Percentiles rank a stretch among this genome's conserved stretches.
phyloP scores from a whole-genome alignment of 2,797 vertebrate genomes.

The Spinibarbus caldwelli region DNA sequence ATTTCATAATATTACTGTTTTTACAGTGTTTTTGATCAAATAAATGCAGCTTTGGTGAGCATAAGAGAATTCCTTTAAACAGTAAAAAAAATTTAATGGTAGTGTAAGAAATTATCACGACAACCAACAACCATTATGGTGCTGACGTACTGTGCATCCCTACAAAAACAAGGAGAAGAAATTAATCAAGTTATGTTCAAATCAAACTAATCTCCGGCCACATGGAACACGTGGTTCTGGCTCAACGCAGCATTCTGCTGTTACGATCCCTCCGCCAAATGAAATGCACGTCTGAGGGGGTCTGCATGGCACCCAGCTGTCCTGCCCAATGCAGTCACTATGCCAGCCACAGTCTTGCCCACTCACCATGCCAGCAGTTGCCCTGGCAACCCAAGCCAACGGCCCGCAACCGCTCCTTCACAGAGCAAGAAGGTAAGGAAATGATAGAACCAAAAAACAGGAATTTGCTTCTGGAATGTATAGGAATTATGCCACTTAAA shows the following conservation, averaged over 20 bases:
- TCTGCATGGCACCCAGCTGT: conserved; percentile 38
- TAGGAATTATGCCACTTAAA: neutral
- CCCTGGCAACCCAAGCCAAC: conserved; percentile 52
- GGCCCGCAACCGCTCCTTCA: conserved; percentile 5
- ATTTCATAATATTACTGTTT: too few relatives aligned
- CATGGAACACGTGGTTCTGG: conserved; percentile 22
- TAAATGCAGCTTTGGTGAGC: too few relatives aligned
- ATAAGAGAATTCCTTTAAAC: neutral
- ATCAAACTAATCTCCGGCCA: conserved; percentile 27
- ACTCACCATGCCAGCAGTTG: conserved; percentile 58
- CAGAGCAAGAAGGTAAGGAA: conserved; percentile 22
- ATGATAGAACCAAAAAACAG: neutral
- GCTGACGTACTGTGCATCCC: neutral
- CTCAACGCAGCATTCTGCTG: conserved; percentile 3
- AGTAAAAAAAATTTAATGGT: neutral
- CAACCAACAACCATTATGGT: neutral
- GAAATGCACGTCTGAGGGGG: conserved; percentile 35
- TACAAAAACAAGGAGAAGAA: neutral
- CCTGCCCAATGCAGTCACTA: conserved; percentile 27
- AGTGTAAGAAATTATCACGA: neutral
- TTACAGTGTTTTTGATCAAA: too few relatives aligned
- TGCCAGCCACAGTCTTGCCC: conserved; percentile 56
- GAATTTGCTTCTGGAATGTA: too few relatives aligned
- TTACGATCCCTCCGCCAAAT: conserved; percentile 21
- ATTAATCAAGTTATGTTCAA: conserved; percentile 24